phyloP scores from a whole-genome alignment of 2,113 vertebrate species.

The Phyllopteryx taeniolatus region DNA sequence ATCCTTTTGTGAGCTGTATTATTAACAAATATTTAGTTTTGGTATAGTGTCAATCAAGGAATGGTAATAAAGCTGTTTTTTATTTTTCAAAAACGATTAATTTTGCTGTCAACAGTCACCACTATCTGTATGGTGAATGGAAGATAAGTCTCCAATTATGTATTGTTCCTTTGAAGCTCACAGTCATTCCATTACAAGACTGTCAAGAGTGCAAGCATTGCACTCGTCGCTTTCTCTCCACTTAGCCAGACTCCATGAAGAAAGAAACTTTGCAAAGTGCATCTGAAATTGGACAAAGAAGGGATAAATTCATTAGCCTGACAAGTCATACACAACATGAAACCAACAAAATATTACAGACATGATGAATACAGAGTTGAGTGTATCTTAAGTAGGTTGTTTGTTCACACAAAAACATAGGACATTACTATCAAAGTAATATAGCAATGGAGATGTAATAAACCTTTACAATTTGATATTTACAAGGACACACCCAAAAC shows the following conservation, averaged over 20 bases:
- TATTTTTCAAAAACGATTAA: not conserved
- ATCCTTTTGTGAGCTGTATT: not conserved
- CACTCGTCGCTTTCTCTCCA: not conserved
- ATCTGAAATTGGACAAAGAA: conserved; percentile 68
- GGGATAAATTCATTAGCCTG: not conserved
- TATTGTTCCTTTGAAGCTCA: not conserved
- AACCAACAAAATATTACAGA: not conserved
- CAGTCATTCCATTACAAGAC: not conserved
- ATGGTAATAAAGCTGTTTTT: not conserved
- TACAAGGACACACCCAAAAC: not conserved
- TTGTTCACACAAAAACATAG: too few relatives aligned
- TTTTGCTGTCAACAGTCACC: too few relatives aligned
- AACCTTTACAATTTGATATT: not conserved
- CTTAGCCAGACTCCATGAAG: conserved; percentile 75
- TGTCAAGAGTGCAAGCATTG: not conserved
- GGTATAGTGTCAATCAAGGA: not conserved
- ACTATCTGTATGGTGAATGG: not conserved
- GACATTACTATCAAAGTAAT: too few relatives aligned
- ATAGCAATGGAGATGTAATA: too few relatives aligned
- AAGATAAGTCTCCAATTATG: not conserved
- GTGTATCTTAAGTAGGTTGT: too few relatives aligned
- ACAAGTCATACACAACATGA: not conserved
- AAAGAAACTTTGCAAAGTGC: conserved; percentile 77
- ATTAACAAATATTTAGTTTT: not conserved
- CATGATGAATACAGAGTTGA: too few relatives aligned